phyloP scores from a whole-genome alignment of 1,140 invertebrate species.

The Pollicipes pollicipes region DNA sequence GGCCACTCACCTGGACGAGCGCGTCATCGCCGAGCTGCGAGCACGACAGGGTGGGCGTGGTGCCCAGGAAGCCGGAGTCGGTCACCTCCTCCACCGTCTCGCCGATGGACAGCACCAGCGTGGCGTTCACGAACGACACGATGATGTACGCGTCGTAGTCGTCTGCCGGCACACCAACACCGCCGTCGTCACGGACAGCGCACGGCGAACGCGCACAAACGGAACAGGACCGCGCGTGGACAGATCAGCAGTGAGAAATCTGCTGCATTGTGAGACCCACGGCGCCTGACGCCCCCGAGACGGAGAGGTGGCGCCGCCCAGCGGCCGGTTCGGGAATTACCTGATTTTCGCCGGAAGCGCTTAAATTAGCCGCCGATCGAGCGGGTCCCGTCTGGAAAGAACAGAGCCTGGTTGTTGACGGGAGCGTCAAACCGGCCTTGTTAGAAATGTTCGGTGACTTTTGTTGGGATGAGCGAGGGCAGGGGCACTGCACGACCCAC shows the following conservation, averaged over 20 bases:
- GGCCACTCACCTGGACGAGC: constrained; percentile 68
- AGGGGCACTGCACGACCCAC: too few relatives aligned
- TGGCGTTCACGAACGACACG: constrained; percentile 99
- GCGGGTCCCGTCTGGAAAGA: neutral
- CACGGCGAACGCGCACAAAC: too few relatives aligned
- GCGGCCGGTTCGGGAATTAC: neutral
- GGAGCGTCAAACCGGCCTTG: neutral
- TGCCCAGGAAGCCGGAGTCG: constrained; percentile 96
- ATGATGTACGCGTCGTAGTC: constrained; percentile 99
- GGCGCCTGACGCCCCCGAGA: too few relatives aligned
- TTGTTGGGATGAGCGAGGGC: neutral
- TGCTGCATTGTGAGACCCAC: too few relatives aligned
- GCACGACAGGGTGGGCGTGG: constrained; percentile 91
- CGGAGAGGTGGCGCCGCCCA: neutral
- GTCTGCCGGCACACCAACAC: constrained; percentile 45
- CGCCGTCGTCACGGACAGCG: too few relatives aligned
- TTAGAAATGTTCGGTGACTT: neutral
- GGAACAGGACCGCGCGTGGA: too few relatives aligned
- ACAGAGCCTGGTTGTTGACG: constrained; percentile 1
- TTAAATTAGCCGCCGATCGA: neutral
- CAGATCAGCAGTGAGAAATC: too few relatives aligned
- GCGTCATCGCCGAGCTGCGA: constrained; percentile 94
- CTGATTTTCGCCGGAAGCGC: neutral
- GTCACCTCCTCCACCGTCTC: constrained; percentile 99
- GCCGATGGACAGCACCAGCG: constrained; percentile 94